Evolutionary conservation across 2,888 invertebrate genomes (phyloP), one percentile per base, ranked within the genome.

Genomic region (Orchestes rusci): DNA sequence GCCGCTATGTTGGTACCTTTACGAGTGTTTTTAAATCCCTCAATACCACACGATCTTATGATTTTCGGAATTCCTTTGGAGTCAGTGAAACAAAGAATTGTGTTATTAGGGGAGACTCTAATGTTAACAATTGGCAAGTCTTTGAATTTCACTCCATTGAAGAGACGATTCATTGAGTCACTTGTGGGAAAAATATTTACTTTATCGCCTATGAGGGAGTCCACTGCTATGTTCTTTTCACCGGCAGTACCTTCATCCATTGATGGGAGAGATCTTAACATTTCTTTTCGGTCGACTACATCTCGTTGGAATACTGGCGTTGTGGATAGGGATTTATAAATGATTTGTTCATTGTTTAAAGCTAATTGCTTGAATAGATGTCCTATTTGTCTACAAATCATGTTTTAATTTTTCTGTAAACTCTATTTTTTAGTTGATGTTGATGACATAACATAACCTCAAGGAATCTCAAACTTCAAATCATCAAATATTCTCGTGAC

Each of bases 1-100:
- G 94, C 96, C 28, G 96, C 96, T 59, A 96, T 85, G 64, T 93
- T 95, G 3, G 96, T 96, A 50, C 95, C 95, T 69, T 96, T 96
- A 56, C 85, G 82, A 0, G 93, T 82, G 66, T 95, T 90, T 69
- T 92, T 94, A 62, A 94, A 97, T 3, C 96, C 96, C 66, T 95
- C 95, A 56, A 83, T 74, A 1, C 95, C 94, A 70, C 90, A 86
- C 1, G 87, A 84, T 28, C 82, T 70, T 15, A 80, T 73, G 7
- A 84, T 55, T 59, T 82, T 75, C 0, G 73, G 66, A 3, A 62
- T 57, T 45, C 79, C 90, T 64, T 75, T 75, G 46, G 71, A 61
- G 66, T 91, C 82, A 1, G 86, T 80, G 28, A 92, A 63, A 7
- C 75, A 73, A 45, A 95, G 73, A 43, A 93, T 82, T 7, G 95